phyloP scores from a whole-genome alignment of 2,888 invertebrate species.

The Cheilosia vernalis region DNA sequence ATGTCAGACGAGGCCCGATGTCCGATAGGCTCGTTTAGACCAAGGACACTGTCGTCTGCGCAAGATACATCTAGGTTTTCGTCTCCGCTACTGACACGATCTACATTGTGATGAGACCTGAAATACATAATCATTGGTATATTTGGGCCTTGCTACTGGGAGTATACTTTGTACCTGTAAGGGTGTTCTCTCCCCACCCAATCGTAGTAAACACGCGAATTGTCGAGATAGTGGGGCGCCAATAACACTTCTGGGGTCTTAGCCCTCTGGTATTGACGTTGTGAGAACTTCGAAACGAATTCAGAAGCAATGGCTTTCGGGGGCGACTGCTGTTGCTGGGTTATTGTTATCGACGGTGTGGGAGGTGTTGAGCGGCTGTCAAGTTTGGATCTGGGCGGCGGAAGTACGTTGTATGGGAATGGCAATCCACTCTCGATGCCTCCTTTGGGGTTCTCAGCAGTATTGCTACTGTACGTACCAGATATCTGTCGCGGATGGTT shows the following conservation, averaged over 20 bases:
- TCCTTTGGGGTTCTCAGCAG: constrained; percentile 74
- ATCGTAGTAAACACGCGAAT: constrained; percentile 83
- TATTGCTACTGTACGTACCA: constrained; percentile 76
- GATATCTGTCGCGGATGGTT: constrained; percentile 77
- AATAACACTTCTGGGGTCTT: constrained; percentile 91
- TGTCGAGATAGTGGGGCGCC: constrained; percentile 88
- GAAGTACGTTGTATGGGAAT: constrained; percentile 84
- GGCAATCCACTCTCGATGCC: constrained; percentile 75
- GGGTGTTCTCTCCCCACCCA: constrained; percentile 82
- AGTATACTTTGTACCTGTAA: constrained; percentile 49
- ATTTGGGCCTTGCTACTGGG: not conserved
- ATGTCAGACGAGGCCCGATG: constrained; percentile 86
- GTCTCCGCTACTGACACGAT: constrained; percentile 76
- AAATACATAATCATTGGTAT: not conserved
- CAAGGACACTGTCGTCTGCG: constrained; percentile 76
- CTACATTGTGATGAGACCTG: constrained; percentile 56
- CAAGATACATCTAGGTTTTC: constrained; percentile 77
- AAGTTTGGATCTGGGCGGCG: constrained; percentile 86
- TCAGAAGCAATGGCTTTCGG: constrained; percentile 48
- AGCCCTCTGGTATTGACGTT: constrained; percentile 85
- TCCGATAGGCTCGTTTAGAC: constrained; percentile 71
- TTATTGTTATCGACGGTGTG: constrained; percentile 72
- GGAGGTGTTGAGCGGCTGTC: constrained; percentile 77
- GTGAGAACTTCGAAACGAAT: constrained; percentile 70
- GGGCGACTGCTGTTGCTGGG: constrained; percentile 65